phyloP scores from a whole-genome alignment of 2,113 vertebrate genomes.

The Tetrao urogallus region DNA sequence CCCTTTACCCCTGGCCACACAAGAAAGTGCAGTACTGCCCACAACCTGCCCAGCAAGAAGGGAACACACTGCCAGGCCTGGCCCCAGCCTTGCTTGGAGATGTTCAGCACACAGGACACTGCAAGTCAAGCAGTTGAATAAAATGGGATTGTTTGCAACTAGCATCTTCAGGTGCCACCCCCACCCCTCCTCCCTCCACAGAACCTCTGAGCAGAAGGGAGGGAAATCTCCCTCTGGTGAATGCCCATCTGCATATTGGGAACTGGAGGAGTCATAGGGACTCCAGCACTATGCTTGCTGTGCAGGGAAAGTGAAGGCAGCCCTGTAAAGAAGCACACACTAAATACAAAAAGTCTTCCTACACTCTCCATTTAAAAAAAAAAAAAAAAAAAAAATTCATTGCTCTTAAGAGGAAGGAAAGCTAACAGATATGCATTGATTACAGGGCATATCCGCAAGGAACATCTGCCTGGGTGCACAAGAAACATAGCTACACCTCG shows the following conservation, averaged over 20 bases:
- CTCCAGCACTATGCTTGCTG: not conserved
- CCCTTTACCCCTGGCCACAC: not conserved
- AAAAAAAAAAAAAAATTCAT: not conserved
- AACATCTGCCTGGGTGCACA: not conserved
- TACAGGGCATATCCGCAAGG: not conserved
- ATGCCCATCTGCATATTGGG: not conserved
- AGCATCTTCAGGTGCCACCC: not conserved
- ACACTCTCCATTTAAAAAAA: not conserved
- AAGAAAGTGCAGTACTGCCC: not conserved
- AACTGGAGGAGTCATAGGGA: not conserved
- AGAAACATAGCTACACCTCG: not conserved
- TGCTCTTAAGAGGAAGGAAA: not conserved
- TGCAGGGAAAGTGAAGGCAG: not conserved
- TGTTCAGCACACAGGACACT: rapidly evolving
- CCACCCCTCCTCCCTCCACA: not conserved
- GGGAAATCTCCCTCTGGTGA: not conserved
- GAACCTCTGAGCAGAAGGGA: not conserved
- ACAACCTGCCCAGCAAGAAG: rapidly evolving
- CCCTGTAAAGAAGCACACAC: not conserved
- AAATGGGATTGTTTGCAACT: not conserved
- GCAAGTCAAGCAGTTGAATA: not conserved
- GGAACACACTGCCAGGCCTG: not conserved
- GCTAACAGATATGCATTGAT: not conserved
- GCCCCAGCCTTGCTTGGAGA: not conserved
- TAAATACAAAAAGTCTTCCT: not conserved